Evolutionary conservation across 2,797 vertebrate genomes (phyloP).

Genomic region (Rhinatrema bivittatum): DNA sequence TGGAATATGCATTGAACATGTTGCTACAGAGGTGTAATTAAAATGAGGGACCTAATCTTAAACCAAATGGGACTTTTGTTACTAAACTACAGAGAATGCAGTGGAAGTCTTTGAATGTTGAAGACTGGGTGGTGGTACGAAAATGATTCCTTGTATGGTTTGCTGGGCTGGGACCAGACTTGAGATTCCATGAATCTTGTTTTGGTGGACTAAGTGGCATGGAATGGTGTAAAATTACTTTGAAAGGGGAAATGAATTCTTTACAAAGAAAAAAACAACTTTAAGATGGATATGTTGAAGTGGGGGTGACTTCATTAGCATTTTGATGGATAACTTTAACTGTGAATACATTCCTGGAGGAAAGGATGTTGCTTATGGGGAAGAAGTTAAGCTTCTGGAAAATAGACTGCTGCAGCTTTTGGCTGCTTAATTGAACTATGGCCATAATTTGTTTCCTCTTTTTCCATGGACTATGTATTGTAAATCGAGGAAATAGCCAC

Average conservation of each 20-base stretch:
- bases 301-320: slow-evolving; percentile 30
- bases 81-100: slow-evolving; percentile 36
- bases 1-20: slow-evolving; percentile 96
- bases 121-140: slow-evolving; percentile 57
- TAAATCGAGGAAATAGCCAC: slow-evolving; percentile 43
- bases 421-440: slow-evolving; percentile 67
- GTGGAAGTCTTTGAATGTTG: slow-evolving; percentile 50
- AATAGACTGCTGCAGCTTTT: slow-evolving; percentile 59
- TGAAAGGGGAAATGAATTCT: slow-evolving; percentile 35
- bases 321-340: slow-evolving; percentile 54
- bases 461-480: slow-evolving; percentile 30
- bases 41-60: slow-evolving; percentile 25
- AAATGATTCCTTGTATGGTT: slow-evolving; percentile 37
- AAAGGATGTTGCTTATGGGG: slow-evolving; percentile 24
- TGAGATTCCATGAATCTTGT: slow-evolving; percentile 27
- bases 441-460: slow-evolving; percentile 44
- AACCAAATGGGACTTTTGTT: slow-evolving; percentile 36
- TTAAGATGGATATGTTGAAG: slow-evolving; percentile 5
- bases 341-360: slow-evolving; percentile 54
- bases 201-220: slow-evolving; percentile 48
- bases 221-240: slow-evolving; percentile 33
- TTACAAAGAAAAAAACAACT: slow-evolving; percentile 11
- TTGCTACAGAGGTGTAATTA: slow-evolving; percentile 87
- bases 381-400: slow-evolving; percentile 57
- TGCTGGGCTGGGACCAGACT: slow-evolving; percentile 73